Conservation (phyloP, 2,113 vertebrate genomes). For the Anas platyrhynchos region DNA sequence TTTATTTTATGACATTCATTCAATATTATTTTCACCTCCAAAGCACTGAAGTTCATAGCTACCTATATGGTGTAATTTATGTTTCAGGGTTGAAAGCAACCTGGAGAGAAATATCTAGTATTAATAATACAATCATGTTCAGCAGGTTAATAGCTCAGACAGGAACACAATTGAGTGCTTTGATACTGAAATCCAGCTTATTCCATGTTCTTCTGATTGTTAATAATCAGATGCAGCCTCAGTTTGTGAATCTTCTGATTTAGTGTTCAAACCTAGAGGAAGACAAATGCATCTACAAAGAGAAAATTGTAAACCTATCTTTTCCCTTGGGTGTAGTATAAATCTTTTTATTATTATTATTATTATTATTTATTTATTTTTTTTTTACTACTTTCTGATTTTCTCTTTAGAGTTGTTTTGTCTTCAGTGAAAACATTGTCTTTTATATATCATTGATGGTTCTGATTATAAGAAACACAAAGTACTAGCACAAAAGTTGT, state of each 20-base stretch:
- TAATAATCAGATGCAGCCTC: neutral
- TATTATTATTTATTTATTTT: too few species aligned
- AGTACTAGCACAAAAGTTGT: neutral
- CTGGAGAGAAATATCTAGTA: neutral
- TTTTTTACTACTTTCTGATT: neutral
- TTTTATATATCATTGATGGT: neutral
- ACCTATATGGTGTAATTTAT: neutral
- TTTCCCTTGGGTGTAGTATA: neutral
- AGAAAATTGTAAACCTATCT: neutral
- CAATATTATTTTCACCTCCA: neutral
- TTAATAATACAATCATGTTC: neutral
- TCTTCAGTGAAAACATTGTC: neutral
- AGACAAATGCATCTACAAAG: neutral
- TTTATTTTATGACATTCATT: neutral
- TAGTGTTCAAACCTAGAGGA: neutral
- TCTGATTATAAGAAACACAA: neutral
- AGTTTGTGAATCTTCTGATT: neutral
- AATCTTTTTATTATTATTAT: too few species aligned
- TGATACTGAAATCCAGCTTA: neutral
- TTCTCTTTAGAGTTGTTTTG: neutral
- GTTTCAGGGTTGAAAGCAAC: neutral
- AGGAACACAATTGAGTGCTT: neutral
- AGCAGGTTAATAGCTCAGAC: conserved; percentile 3
- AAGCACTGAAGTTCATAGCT: neutral
- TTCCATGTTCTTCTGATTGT: neutral